A percentile compares a stretch with the other conserved stretches of the same genome.
Conservation (phyloP, 1,140 invertebrate genomes). For the Drosophila santomea region DNA sequence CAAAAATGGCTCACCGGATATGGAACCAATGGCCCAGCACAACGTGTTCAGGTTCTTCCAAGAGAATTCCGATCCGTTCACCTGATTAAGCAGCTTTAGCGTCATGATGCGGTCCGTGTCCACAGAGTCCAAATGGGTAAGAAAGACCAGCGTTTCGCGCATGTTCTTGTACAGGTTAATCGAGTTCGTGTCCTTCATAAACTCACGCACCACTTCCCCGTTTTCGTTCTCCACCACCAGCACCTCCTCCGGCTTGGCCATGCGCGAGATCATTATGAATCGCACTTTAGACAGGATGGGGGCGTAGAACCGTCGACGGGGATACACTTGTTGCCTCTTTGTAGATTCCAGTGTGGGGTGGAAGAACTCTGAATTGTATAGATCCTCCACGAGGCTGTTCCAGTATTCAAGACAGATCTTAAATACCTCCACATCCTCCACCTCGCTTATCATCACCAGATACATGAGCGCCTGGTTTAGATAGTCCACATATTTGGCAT, state of each 20-base stretch:
- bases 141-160: constrained; percentile 99
- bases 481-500: constrained; percentile 89
- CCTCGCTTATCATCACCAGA: constrained; percentile 98
- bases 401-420: constrained; percentile 99
- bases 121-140: constrained; percentile 98
- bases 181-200: constrained; percentile 99
- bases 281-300: constrained; percentile 95
- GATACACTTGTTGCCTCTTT: constrained; percentile 82
- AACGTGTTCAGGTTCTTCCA: constrained; percentile 99
- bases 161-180: constrained; percentile 99
- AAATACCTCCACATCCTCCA: constrained; percentile 99
- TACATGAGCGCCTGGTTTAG: constrained; percentile 95
- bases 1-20: constrained; percentile 90
- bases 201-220: constrained; percentile 99
- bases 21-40: constrained; percentile 99
- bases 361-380: constrained; percentile 93
- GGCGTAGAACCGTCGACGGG: constrained; percentile 90
- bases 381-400: constrained; percentile 95
- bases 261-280: constrained; percentile 99
- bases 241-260: constrained; percentile 99
- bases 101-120: constrained; percentile 99
- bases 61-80: constrained; percentile 99
- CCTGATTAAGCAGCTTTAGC: constrained; percentile 99
- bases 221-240: constrained; percentile 99
- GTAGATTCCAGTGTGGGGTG: constrained; percentile 78